Evolutionary conservation across 2,888 invertebrate species (phyloP).

Genomic region (Autographa pulchrina): DNA sequence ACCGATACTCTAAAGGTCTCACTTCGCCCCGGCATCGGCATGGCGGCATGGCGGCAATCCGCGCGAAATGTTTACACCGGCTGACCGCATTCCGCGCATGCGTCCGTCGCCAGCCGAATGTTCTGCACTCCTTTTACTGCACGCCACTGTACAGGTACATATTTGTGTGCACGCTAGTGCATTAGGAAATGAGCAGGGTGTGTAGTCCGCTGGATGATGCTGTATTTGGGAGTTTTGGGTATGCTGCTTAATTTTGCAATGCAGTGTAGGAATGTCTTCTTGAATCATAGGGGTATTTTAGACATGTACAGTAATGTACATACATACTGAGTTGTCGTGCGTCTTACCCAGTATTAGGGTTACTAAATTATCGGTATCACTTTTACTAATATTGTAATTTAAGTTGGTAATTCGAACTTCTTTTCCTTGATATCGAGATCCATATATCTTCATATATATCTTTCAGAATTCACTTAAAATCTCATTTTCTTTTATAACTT

Average conservation of each 20-base stretch:
- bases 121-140: conserved; percentile 56
- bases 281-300: too few relatives aligned
- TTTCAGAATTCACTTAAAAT: not conserved
- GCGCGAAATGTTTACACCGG: conserved; percentile 65
- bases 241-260: not conserved
- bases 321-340: too few relatives aligned
- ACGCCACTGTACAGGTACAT: conserved; percentile 51
- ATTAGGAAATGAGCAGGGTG: conserved; percentile 57
- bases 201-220: conserved; percentile 35
- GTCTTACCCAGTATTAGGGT: too few relatives aligned
- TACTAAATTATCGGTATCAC: too few relatives aligned
- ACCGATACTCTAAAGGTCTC: conserved; percentile 49
- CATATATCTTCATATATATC: too few relatives aligned
- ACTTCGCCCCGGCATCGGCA: conserved; percentile 32
- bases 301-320: too few relatives aligned
- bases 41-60: conserved; percentile 39
- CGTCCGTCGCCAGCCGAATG: conserved; percentile 63
- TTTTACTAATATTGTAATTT: too few relatives aligned
- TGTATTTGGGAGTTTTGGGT: not conserved
- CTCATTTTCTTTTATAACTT: not conserved
- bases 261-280: not conserved
- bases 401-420: too few relatives aligned
- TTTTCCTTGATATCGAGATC: too few relatives aligned
- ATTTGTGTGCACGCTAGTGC: conserved; percentile 52
- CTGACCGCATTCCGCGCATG: conserved; percentile 77